Evolutionary conservation across 2,113 vertebrate species (phyloP).

Genomic region (Oxyura jamaicensis): DNA sequence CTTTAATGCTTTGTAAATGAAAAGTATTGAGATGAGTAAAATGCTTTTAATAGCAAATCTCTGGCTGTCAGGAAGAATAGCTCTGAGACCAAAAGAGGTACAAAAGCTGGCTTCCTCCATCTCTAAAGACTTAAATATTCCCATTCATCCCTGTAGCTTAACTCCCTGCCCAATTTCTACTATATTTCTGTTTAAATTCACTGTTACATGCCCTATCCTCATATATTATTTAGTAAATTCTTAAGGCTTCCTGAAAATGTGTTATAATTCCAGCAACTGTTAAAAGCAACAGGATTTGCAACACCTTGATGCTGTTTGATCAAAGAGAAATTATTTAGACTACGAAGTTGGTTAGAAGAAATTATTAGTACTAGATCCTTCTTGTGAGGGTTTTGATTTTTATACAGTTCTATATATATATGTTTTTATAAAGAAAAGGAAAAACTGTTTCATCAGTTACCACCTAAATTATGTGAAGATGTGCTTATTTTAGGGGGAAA

Average conservation of each 20-base stretch:
- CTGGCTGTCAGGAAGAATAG: background rate
- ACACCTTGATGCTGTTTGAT: background rate
- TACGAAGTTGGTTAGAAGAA: background rate
- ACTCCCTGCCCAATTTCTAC: background rate
- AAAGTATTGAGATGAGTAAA: background rate
- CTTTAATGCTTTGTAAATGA: constrained; percentile 16
- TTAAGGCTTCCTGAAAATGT: background rate
- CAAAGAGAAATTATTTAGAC: background rate
- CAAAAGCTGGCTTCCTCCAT: background rate
- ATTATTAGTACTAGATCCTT: background rate
- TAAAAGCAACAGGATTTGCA: background rate
- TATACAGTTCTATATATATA: background rate
- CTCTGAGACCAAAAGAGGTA: constrained; percentile 12
- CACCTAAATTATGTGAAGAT: background rate
- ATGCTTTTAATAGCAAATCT: constrained; percentile 26
- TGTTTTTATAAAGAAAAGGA: background rate
- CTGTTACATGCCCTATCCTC: background rate
- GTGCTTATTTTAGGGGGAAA: background rate
- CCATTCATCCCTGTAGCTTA: background rate
- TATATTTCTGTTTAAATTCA: background rate
- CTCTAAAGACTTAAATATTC: background rate
- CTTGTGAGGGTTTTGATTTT: background rate
- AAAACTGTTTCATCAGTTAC: background rate
- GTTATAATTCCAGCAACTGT: background rate
- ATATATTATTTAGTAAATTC: background rate